Conservation (phyloP, 1,140 invertebrate species). For the Monochamus saltuarius region DNA sequence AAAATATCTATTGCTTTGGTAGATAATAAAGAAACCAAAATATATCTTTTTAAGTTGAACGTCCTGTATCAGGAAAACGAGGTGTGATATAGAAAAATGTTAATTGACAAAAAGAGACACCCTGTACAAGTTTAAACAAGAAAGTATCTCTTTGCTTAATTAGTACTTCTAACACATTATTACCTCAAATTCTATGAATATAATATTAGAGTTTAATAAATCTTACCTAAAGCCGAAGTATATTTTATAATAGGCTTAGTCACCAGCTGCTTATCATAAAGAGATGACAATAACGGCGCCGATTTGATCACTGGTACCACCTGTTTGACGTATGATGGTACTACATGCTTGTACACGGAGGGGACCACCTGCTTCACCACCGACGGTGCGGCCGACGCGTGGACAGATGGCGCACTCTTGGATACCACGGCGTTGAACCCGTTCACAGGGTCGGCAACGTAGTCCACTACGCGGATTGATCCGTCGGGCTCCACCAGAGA, state of each 20-base stretch:
- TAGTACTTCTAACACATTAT: too few relatives aligned
- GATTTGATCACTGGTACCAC: constrained; percentile 8
- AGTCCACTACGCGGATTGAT: constrained; percentile 72
- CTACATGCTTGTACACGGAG: constrained; percentile 14
- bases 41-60: too few relatives aligned
- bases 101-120: too few relatives aligned
- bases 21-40: too few relatives aligned
- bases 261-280: constrained; percentile 9
- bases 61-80: too few relatives aligned
- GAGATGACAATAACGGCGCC: too few relatives aligned
- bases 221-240: constrained; percentile 24
- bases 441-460: constrained; percentile 62
- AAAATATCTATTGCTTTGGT: too few relatives aligned
- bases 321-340: constrained; percentile 17
- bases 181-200: too few relatives aligned
- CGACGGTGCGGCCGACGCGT: constrained; percentile 4
- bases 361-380: constrained; percentile 14
- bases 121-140: too few relatives aligned
- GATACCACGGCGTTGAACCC: constrained; percentile 34
- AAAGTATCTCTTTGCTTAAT: too few relatives aligned
- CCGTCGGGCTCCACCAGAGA: constrained; percentile 77
- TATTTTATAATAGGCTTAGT: constrained; percentile 26
- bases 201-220: neutral
- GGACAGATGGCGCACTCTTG: constrained; percentile 29
- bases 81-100: too few relatives aligned